phyloP scores from a whole-genome alignment of 2,797 vertebrate species.

The Liparis tanakae region DNA sequence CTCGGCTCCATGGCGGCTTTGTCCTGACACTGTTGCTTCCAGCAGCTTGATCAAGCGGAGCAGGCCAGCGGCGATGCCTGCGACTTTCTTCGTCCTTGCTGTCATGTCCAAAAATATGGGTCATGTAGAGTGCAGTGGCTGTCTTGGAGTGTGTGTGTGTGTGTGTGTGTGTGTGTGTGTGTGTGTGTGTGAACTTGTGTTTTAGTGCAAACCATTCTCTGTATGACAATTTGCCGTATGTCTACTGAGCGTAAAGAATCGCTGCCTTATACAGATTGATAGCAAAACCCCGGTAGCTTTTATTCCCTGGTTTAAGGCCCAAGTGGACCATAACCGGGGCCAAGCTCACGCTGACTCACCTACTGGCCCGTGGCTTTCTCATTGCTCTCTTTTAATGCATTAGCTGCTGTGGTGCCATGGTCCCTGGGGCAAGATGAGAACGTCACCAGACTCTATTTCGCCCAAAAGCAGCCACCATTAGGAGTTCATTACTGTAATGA shows the following conservation, averaged over 20 bases:
- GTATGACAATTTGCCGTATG: constrained; percentile 27
- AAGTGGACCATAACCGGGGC: constrained; percentile 50
- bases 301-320: constrained; percentile 47
- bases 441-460: constrained; percentile 17
- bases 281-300: constrained; percentile 34
- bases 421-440: constrained; percentile 34
- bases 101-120: constrained; percentile 66
- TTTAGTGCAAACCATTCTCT: constrained; percentile 19
- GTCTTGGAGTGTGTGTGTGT: constrained; percentile 2
- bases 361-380: constrained; percentile 31
- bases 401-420: constrained; percentile 5
- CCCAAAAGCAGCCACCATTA: constrained; percentile 25
- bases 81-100: constrained; percentile 55
- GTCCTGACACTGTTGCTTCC: constrained; percentile 57
- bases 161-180: background rate
- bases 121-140: constrained; percentile 66
- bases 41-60: constrained; percentile 68
- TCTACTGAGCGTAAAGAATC: constrained; percentile 26
- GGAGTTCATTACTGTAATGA: constrained; percentile 41
- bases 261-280: constrained; percentile 31
- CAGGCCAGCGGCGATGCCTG: constrained; percentile 62
- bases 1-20: constrained; percentile 54
- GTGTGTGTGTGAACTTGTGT: background rate
- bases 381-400: constrained; percentile 29
- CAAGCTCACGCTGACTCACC: constrained; percentile 35